Base-by-base conservation (phyloP, 2,113 vertebrate genomes). In the Microcebus ravelobensis region DNA sequence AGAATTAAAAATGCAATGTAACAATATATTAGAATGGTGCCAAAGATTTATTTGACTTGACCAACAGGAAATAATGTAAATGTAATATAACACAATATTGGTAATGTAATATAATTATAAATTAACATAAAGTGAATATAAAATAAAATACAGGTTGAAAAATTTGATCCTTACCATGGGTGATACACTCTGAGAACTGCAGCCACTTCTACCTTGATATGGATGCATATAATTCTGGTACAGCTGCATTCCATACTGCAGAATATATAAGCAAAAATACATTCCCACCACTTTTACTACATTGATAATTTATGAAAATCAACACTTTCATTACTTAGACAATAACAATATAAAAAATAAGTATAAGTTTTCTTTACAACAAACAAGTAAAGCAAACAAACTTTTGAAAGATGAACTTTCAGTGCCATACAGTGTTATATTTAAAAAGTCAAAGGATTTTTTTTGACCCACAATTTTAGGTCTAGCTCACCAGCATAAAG, bases 161-260 rank as follows among this genome's bases (percentile, higher is more conserved):
- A 95, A 86, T n/a, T 29, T 90, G 52, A 59, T 92, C 96, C 99
- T 98, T 99, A 99, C 99, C 99, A 99, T 99, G 63, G 99, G 99
- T 93, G 99, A 99, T 63, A 99, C 23, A 98, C 98, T 99, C 98
- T 99, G 99, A 94, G 98, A 98, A 92, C 95, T 98, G 95, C 96
- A 98, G 95, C 98, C 98, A 97, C 98, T 99, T 99, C 98, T 99
- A 63, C 98, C 98, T 98, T 98, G 99, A 97, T 99, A 99, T 6
- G 99, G 99, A 97, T 99, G 99, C 97, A 99, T 98, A 96, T 99
- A 99, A 98, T 99, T 99, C 99, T 99, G 99, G 98, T 99, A 99
- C 93, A 99, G 99, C 96, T 99, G 99, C 99, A 99, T 99, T 97
- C 99, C 99, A 94, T 99, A 99, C 99, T 99, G 98, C 90, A 98